A percentile compares a stretch with the other conserved stretches of the same genome.
Evolutionary conservation across 2,888 invertebrate genomes (phyloP).

Genomic region (Acleris laterana): DNA sequence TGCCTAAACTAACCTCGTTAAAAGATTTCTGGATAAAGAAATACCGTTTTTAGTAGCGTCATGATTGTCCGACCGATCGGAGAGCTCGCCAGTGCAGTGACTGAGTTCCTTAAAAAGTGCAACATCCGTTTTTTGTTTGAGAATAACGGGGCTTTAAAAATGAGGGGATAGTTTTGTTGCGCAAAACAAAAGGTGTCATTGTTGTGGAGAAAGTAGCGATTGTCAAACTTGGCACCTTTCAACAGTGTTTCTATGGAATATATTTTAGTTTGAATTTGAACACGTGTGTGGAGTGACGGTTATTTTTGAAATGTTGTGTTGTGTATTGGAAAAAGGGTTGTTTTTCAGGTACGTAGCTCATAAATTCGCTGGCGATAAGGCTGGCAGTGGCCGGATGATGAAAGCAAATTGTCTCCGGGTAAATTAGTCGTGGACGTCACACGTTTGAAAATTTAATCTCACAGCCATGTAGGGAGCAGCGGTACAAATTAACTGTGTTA

Average conservation of each 20-base stretch:
- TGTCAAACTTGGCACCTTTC: constrained; percentile 69
- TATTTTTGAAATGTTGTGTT: background rate
- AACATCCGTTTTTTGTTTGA: constrained; percentile 43
- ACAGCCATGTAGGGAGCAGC: constrained; percentile 61
- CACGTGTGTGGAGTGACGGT: constrained; percentile 23
- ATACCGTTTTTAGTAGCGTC: constrained; percentile 83
- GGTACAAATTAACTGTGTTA: constrained; percentile 66
- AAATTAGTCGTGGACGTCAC: constrained; percentile 66
- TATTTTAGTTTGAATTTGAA: constrained; percentile 16
- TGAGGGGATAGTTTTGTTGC: constrained; percentile 73
- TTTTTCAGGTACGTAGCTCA: constrained; percentile 50
- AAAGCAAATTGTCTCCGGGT: constrained; percentile 64
- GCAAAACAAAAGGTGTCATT: constrained; percentile 65
- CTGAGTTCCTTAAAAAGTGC: constrained; percentile 54
- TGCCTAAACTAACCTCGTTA: constrained; percentile 84
- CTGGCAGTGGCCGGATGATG: constrained; percentile 60
- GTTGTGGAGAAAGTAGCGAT: constrained; percentile 74
- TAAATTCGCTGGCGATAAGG: constrained; percentile 54
- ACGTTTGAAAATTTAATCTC: constrained; percentile 78
- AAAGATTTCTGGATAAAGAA: constrained; percentile 83
- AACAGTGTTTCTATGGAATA: background rate
- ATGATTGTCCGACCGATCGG: constrained; percentile 80
- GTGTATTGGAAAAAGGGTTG: constrained; percentile 12
- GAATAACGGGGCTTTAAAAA: constrained; percentile 54
- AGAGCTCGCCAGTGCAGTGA: constrained; percentile 71